Conservation (phyloP, 2,113 vertebrate species). For the Raja brachyura region DNA sequence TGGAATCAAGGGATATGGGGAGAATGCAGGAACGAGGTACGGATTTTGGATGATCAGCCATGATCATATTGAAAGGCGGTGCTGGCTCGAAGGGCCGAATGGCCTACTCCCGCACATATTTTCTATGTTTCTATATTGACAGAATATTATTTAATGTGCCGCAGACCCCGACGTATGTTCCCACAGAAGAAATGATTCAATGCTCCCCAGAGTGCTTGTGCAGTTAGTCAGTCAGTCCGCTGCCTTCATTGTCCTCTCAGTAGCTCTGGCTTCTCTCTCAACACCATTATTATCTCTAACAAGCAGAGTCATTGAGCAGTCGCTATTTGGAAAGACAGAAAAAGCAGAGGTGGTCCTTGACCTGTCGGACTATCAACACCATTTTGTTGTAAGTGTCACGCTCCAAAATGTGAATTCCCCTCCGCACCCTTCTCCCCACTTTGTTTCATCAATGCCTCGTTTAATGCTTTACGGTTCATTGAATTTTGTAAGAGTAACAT, state of each 20-base stretch:
- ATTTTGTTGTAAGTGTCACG: background rate
- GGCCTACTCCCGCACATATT: too few species aligned
- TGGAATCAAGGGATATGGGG: too few species aligned
- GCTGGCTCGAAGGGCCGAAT: too few species aligned
- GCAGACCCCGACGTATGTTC: background rate
- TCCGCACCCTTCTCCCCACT: background rate
- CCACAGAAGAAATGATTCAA: background rate
- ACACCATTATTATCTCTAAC: background rate
- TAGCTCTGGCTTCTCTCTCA: background rate
- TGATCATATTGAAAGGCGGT: too few species aligned
- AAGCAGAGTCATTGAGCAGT: background rate
- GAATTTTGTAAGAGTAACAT: background rate
- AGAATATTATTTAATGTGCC: background rate
- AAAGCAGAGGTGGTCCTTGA: constrained; percentile 18
- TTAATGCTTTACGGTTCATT: background rate
- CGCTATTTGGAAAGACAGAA: background rate
- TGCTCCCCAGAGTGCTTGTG: background rate
- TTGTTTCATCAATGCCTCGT: background rate
- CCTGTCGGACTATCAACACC: background rate
- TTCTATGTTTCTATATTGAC: too few species aligned
- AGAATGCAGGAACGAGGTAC: too few species aligned
- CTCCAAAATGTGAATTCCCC: background rate
- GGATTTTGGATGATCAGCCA: too few species aligned
- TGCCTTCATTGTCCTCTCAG: background rate
- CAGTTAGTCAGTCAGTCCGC: constrained; percentile 2